A percentile compares a stretch with the other conserved stretches of the same genome.
Conservation (phyloP, 2,113 vertebrate species). For the Colossoma macropomum region DNA sequence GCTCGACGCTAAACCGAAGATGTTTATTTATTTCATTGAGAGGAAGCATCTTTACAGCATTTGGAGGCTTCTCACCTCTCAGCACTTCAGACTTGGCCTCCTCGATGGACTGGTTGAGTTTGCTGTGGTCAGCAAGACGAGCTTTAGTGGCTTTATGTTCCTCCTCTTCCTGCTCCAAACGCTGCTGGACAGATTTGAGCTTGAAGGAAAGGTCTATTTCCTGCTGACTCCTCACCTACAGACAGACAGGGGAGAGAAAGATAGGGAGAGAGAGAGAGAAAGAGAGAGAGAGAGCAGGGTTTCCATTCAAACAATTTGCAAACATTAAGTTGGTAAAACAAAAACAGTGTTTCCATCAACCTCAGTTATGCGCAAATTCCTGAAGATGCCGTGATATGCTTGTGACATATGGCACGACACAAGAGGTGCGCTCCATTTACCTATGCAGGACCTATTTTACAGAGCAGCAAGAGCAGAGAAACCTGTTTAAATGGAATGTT, state of each 20-base stretch:
- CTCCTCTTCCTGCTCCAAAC: constrained; percentile 91
- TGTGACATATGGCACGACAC: too few species aligned
- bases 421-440: too few species aligned
- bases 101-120: constrained; percentile 90
- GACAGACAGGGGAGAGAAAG: constrained; percentile 37
- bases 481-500: too few species aligned
- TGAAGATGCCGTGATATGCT: too few species aligned
- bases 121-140: constrained; percentile 88
- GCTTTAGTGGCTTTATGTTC: constrained; percentile 92
- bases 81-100: constrained; percentile 94
- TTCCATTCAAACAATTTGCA: too few species aligned
- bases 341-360: too few species aligned
- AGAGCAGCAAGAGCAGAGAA: too few species aligned
- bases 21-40: background rate
- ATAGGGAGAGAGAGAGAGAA: too few species aligned
- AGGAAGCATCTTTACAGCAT: background rate
- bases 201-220: constrained; percentile 96
- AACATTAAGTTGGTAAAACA: too few species aligned
- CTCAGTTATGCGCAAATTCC: too few species aligned
- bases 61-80: constrained; percentile 78
- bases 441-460: too few species aligned
- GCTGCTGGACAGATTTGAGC: constrained; percentile 92
- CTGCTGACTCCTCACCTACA: constrained; percentile 92
- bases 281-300: too few species aligned
- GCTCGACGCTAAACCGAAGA: background rate